These are phyloP conservation scores for Trogon surrucura DNA, from an alignment of 2,113 vertebrate genomes.

Conservation along the genomic window DNA sequence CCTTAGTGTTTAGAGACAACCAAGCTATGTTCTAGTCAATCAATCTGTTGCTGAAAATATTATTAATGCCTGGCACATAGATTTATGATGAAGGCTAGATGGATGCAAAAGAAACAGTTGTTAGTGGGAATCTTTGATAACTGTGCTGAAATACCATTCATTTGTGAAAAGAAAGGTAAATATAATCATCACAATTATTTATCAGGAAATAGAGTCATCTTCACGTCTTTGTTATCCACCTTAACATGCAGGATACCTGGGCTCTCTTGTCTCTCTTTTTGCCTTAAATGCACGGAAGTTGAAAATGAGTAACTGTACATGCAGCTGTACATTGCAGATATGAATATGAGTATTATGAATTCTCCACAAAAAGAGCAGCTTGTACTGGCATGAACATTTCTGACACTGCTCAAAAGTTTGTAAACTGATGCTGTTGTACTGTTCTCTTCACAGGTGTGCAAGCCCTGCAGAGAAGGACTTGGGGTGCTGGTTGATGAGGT, in stretches of 20 bases:
- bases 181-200: not conserved
- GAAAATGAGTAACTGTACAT: not conserved
- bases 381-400: not conserved
- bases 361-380: not conserved
- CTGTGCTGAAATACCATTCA: slow-evolving; percentile 2
- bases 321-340: not conserved
- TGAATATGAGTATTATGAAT: not conserved
- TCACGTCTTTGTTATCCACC: not conserved
- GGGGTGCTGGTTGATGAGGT: no score
- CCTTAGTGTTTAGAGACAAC: slow-evolving; percentile 42
- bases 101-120: not conserved
- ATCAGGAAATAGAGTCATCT: not conserved
- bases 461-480: not conserved
- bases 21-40: slow-evolving; percentile 46
- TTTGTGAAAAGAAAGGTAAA: slow-evolving; percentile 18
- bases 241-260: not conserved
- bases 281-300: not conserved
- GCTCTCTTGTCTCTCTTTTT: not conserved
- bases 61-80: slow-evolving; percentile 37
- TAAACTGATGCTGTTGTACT: not conserved
- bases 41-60: slow-evolving; percentile 45
- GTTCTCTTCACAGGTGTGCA: not conserved
- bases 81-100: slow-evolving; percentile 19
- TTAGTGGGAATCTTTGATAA: slow-evolving; percentile 19
- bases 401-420: not conserved